Percentiles rank a stretch among this genome's conserved stretches.
These are phyloP conservation scores for Xiphophorus hellerii DNA, from an alignment of 2,113 vertebrate species.

Conservation along the genomic window DNA sequence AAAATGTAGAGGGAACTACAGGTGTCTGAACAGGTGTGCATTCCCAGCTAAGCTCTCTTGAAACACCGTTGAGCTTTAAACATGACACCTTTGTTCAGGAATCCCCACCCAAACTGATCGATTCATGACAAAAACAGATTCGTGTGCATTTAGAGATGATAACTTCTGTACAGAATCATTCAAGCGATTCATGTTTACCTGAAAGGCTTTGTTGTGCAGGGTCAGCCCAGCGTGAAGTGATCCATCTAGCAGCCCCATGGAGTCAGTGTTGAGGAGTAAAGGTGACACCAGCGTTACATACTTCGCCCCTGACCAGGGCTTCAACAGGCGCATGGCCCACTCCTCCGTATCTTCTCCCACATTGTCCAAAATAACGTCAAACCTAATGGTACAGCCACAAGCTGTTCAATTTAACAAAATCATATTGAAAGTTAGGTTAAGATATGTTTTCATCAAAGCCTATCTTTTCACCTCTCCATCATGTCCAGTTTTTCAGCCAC, in stretches of 20 bases:
- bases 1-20: neutral
- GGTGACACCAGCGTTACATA: conserved; percentile 92
- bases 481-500: conserved; percentile 78
- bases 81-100: conserved; percentile 13
- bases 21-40: conserved; percentile 5
- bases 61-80: conserved; percentile 5
- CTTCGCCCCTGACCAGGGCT: conserved; percentile 92
- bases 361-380: conserved; percentile 88
- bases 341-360: conserved; percentile 89
- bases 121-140: conserved; percentile 1
- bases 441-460: conserved; percentile 5
- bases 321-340: conserved; percentile 85
- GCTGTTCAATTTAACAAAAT: neutral
- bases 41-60: conserved; percentile 9
- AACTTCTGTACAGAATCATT: neutral
- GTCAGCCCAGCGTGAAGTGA: conserved; percentile 83
- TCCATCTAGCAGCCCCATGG: conserved; percentile 87
- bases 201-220: conserved; percentile 83
- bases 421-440: neutral
- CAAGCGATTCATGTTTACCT: conserved; percentile 76
- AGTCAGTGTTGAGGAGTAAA: conserved; percentile 87
- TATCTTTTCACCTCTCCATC: conserved; percentile 81
- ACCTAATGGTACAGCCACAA: conserved; percentile 53
- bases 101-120: conserved; percentile 22
- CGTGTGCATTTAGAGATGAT: too few species aligned